A percentile compares a stretch with the other conserved stretches of the same genome.
phyloP scores from a whole-genome alignment of 2,888 invertebrate species.

The Cheilosia impressa region DNA sequence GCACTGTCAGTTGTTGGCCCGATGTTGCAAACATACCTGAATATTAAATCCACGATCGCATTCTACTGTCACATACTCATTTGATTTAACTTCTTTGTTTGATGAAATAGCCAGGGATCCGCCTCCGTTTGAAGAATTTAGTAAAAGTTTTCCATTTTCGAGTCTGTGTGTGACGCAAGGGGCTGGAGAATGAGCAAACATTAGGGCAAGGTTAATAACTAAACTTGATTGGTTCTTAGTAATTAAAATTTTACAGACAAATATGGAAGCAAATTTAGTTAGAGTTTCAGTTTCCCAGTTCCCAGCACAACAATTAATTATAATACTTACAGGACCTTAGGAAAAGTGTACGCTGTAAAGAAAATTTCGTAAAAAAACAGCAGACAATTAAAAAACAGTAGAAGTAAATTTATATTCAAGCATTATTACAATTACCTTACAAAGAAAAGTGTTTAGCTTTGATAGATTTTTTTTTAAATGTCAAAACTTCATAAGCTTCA shows the following conservation, averaged over 20 bases:
- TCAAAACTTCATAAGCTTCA: too few species aligned
- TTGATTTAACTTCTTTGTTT: conserved; percentile 85
- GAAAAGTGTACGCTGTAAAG: too few species aligned
- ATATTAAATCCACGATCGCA: conserved; percentile 87
- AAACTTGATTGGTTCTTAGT: background rate
- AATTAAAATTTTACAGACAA: background rate
- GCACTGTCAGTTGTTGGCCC: too few species aligned
- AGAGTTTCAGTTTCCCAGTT: conserved; percentile 28
- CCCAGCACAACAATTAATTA: background rate
- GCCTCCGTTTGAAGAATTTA: conserved; percentile 30
- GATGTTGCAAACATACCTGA: conserved; percentile 46
- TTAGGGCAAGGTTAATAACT: background rate
- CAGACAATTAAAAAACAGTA: too few species aligned
- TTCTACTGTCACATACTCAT: conserved; percentile 88
- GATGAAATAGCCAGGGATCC: conserved; percentile 72
- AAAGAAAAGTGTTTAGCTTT: too few species aligned
- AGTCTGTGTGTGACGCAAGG: conserved; percentile 42
- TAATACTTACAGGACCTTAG: too few species aligned
- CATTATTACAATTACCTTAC: too few species aligned
- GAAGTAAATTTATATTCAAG: too few species aligned
- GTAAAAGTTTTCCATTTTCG: conserved; percentile 44
- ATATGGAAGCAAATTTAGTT: background rate
- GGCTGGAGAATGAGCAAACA: background rate
- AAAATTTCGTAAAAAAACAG: too few species aligned
- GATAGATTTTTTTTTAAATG: too few species aligned